Base-by-base conservation (phyloP, 2,888 invertebrate genomes). In the Lagria hirta region DNA sequence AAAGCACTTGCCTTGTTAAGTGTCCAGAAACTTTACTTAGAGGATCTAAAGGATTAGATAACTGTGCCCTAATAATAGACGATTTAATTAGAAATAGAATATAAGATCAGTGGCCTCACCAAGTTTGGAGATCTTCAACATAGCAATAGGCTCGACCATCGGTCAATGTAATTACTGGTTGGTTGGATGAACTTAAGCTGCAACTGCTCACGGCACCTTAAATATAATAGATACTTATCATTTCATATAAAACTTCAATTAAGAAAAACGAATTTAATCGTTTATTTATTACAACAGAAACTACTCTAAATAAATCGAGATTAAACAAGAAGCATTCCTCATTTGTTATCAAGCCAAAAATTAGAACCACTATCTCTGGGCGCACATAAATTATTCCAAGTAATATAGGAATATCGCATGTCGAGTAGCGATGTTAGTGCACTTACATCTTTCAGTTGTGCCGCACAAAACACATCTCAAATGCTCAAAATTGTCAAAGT, bases 81-180 rank as follows among this genome's bases (percentile, higher is more conserved):
- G 15, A 8, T 18, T 35, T 27, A 43, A 50, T 11, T 55, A 70
- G 6, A 23, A 33, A 4, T 36, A 20, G 12, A 16, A 28, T 28
- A 18, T 12, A 30, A 18, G 6, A 18, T 6, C 6, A n/a, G 5
- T 18, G 20, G 20, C 20, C 73, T 76, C 73, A 83, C 93, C 88
- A 86, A 3, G 84, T 77, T 60, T 80, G 80, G 61, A 95, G 75
- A 61, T 86, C 83, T 52, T 80, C 75, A 55, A 86, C 85, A 68
- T 86, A 95, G 43, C 89, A 84, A 64, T 87, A 95, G 2, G 91
- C 87, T 65, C 86, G 84, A 13, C 91, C 90, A 64, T 86, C 90
- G 17, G 84, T 86, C 18, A 95, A 77, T n/a, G 87, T 81, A 51
- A 96, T 76, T 64, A 93, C 77, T 0, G 94, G 93, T 64, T 85